phyloP scores from a whole-genome alignment of 1,140 invertebrate species.

The Trichonephila clavata region DNA sequence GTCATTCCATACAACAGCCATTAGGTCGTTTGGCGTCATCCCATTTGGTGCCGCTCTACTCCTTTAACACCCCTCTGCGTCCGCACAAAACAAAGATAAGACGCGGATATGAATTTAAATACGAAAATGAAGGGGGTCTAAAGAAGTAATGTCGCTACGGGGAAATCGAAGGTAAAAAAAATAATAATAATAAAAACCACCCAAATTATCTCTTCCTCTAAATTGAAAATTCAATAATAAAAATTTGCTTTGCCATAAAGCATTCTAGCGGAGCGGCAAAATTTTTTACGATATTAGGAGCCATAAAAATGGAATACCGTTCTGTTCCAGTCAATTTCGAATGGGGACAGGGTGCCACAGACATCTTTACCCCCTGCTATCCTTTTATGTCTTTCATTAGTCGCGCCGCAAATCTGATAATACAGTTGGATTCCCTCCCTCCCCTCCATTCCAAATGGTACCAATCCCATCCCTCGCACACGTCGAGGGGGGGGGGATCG shows the following conservation, averaged over 20 bases:
- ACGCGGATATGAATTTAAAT: slow-evolving; percentile 16
- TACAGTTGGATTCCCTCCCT: neutral
- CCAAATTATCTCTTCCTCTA: slow-evolving; percentile 2
- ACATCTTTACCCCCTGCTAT: slow-evolving; percentile 7
- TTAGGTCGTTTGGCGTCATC: neutral
- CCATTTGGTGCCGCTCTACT: neutral
- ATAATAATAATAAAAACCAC: neutral
- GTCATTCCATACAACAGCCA: neutral
- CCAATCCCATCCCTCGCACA: neutral
- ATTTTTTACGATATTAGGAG: slow-evolving; percentile 23
- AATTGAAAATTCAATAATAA: slow-evolving; percentile 64
- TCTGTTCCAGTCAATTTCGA: slow-evolving; percentile 16
- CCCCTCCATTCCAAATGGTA: neutral
- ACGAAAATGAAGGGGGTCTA: neutral
- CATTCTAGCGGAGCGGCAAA: neutral
- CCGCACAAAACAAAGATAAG: neutral
- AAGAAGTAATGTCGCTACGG: neutral
- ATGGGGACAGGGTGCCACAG: neutral
- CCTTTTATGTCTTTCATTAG: slow-evolving; percentile 67
- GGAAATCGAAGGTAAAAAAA: slow-evolving; percentile 5
- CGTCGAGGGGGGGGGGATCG: neutral
- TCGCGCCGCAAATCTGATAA: slow-evolving; percentile 49
- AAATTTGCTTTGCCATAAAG: slow-evolving; percentile 42
- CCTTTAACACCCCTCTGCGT: neutral
- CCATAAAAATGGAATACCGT: slow-evolving; percentile 13